Conservation (phyloP, 1,140 invertebrate genomes). For the Mamestra configurata region DNA sequence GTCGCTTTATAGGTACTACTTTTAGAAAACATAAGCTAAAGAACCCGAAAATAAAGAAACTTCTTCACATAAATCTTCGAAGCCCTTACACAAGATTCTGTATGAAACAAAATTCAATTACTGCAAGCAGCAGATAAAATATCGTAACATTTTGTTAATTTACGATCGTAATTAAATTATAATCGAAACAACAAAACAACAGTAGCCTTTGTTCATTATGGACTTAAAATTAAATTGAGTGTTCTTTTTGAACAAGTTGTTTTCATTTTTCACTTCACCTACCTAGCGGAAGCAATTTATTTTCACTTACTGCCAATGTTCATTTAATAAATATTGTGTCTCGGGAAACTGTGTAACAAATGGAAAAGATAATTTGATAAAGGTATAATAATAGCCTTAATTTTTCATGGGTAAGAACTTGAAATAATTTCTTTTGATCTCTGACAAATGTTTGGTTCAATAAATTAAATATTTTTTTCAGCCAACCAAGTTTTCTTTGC, state of each 20-base stretch:
- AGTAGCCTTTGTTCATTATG: background rate
- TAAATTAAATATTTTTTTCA: no score
- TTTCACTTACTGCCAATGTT: background rate
- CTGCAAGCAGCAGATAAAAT: background rate
- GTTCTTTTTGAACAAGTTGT: background rate
- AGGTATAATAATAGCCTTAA: background rate
- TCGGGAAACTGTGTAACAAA: background rate
- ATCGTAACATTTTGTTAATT: constrained; percentile 6
- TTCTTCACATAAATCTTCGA: no score
- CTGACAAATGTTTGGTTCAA: background rate
- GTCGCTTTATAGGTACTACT: no score
- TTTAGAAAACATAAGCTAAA: no score
- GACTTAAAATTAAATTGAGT: constrained; percentile 10
- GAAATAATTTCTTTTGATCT: background rate
- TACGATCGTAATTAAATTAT: constrained; percentile 9
- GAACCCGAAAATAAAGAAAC: no score
- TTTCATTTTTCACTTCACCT: background rate
- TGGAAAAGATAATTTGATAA: constrained; percentile 16
- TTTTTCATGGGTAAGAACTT: background rate
- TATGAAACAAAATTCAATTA: background rate
- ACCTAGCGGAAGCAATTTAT: constrained; percentile 7
- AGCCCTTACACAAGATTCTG: no score
- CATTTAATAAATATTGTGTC: constrained; percentile 19
- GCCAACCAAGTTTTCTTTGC: no score
- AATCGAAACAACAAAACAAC: constrained; percentile 4